These are phyloP conservation scores for Holothuria glaberrima DNA, from an alignment of 35 echinoderm and acorn worm species.

Conservation along the genomic window DNA sequence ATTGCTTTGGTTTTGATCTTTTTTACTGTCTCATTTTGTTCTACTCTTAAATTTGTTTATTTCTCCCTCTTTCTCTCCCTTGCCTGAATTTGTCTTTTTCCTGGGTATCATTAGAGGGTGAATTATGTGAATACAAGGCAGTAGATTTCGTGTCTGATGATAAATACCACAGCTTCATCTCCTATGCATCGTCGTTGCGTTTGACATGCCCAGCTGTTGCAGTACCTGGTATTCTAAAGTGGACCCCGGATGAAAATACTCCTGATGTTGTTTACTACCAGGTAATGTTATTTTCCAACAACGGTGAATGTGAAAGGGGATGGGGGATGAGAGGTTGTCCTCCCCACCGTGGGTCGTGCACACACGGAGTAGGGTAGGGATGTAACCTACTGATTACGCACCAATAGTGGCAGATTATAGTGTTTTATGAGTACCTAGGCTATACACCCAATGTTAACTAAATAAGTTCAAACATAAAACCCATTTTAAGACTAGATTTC, in stretches of 20 bases:
- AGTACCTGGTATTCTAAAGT: neutral
- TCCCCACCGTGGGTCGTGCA: neutral
- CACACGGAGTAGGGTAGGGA: neutral
- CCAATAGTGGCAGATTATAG: too few species aligned
- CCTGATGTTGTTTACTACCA: constrained; percentile 27
- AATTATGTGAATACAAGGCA: constrained; percentile 1
- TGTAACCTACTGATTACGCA: too few species aligned
- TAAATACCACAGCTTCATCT: neutral
- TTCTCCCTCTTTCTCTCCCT: neutral
- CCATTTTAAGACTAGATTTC: too few species aligned
- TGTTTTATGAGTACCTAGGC: too few species aligned
- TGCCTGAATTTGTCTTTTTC: neutral
- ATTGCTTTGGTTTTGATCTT: neutral
- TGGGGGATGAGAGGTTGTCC: neutral
- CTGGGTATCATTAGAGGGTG: neutral
- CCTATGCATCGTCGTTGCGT: neutral
- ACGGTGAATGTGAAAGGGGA: neutral
- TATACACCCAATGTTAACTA: too few species aligned
- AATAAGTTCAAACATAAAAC: too few species aligned
- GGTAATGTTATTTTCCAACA: neutral
- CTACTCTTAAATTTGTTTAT: neutral
- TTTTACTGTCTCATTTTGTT: neutral
- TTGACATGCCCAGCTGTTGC: neutral
- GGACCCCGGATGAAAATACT: neutral
- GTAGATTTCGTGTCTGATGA: neutral